A percentile compares a stretch with the other conserved stretches of the same genome.
phyloP scores from a whole-genome alignment of 1,140 invertebrate species.

The Drosophila saltans region DNA sequence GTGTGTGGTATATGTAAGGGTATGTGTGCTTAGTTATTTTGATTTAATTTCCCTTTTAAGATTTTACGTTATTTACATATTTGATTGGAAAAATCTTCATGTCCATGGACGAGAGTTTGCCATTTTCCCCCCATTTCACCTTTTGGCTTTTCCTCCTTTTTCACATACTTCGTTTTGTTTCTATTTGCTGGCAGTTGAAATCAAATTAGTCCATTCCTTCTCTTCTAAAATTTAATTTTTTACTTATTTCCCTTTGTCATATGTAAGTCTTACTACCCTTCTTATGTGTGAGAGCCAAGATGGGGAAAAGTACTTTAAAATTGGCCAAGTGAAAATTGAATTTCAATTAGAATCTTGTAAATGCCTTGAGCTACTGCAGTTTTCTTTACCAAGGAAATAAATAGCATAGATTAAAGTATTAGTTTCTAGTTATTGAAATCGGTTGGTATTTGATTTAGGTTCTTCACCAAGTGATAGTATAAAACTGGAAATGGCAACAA shows the following conservation, averaged over 20 bases:
- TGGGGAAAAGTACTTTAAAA: background rate
- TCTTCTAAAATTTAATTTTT: constrained; percentile 21
- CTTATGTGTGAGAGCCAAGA: background rate
- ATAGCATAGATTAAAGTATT: too few species aligned
- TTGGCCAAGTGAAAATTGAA: constrained; percentile 5
- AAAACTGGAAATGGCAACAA: too few species aligned
- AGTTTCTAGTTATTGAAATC: too few species aligned
- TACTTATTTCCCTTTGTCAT: constrained; percentile 8
- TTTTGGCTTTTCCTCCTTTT: constrained; percentile 32
- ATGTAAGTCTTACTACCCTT: background rate
- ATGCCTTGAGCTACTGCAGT: too few species aligned
- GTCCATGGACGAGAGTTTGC: constrained; percentile 17
- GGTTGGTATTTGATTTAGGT: too few species aligned
- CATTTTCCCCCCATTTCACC: constrained; percentile 22
- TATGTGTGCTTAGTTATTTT: constrained; percentile 64
- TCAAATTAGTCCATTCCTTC: constrained; percentile 9
- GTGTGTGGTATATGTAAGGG: background rate
- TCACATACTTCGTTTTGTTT: constrained; percentile 6
- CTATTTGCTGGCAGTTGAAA: constrained; percentile 5
- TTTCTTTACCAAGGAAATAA: too few species aligned
- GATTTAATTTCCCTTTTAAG: constrained; percentile 77
- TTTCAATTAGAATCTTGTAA: background rate
- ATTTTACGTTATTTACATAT: constrained; percentile 71
- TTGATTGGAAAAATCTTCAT: constrained; percentile 69
- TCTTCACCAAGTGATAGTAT: too few species aligned